phyloP scores from a whole-genome alignment of 1,140 invertebrate species.

The Lanistes nyassanus region DNA sequence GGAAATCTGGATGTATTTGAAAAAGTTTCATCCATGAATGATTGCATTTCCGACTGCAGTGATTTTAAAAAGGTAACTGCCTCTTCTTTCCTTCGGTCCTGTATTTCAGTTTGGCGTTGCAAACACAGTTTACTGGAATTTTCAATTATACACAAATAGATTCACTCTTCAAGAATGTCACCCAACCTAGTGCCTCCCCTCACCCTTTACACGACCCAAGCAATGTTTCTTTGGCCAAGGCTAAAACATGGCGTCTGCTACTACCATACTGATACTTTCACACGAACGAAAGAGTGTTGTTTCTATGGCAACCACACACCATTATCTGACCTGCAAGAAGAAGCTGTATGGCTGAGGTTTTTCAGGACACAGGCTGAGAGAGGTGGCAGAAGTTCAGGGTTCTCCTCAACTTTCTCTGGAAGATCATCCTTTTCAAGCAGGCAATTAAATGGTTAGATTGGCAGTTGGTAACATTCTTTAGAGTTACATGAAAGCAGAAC shows the following conservation, averaged over 20 bases:
- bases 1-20: too few species aligned
- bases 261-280: constrained; percentile 8
- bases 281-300: constrained; percentile 20
- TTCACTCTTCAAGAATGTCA: background rate
- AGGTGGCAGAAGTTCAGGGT: constrained; percentile 1
- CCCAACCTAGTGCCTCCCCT: background rate
- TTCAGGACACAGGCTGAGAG: constrained; percentile 27
- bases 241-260: too few species aligned
- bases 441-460: background rate
- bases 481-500: background rate
- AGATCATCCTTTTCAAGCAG: constrained; percentile 3
- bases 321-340: background rate
- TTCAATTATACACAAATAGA: too few species aligned
- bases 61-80: too few species aligned
- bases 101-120: too few species aligned
- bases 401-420: background rate
- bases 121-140: too few species aligned
- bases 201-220: background rate
- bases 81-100: too few species aligned
- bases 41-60: too few species aligned
- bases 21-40: too few species aligned
- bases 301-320: background rate
- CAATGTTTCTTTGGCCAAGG: too few species aligned
- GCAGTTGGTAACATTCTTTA: background rate
- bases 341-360: constrained; percentile 11